Base-by-base conservation (phyloP, 1,140 invertebrate species). In the Drosophila miranda region DNA sequence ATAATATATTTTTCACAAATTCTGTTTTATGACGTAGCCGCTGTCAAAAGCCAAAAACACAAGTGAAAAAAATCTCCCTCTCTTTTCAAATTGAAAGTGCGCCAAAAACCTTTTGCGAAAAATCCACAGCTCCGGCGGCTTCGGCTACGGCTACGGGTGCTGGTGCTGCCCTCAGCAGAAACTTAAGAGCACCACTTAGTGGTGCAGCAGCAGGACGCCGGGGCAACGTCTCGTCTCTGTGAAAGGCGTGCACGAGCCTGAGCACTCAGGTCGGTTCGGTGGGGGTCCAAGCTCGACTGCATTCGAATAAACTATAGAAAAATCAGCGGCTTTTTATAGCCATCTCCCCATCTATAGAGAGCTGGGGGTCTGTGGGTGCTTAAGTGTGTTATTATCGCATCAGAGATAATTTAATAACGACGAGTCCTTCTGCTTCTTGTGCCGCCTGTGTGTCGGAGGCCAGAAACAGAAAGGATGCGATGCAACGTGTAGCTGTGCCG, bases 331-430 rank as follows among this genome's bases (percentile, higher is more conserved):
- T 84, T 84, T 84, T 84, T 86, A 81, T 84, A 84, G 81, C 73
- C 42, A 49, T 38, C 4, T 11, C 52, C 57, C 61, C 45, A 42
- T 13, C 38, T 23, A 42, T 23, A 34, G 26, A 13, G 34, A 21
- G 4, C 1, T n/a, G 7, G 1, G 26, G 6, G 16, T 16, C 3
- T 28, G 19, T 8, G 19, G 60, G 44, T 64, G 81, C 81, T 70
- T 84, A 84, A 84, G 81, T 84, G 81, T 74, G 77, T 79, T 86
- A 84, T 84, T 84, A 84, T 84, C 81, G 81, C 81, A 84, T 86
- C 81, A 86, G 81, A 84, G 81, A 84, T 84, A 84, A 84, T 84
- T 84, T 84, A 84, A 84, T 84, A 86, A 86, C 81, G 81, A 84
- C 63, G 67, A 75, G 61, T 74, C 71, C 13, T 28, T 49, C 45